Evolutionary conservation across 2,113 vertebrate genomes (phyloP), one percentile per base, ranked within the genome.

Genomic region (Vidua chalybeata): DNA sequence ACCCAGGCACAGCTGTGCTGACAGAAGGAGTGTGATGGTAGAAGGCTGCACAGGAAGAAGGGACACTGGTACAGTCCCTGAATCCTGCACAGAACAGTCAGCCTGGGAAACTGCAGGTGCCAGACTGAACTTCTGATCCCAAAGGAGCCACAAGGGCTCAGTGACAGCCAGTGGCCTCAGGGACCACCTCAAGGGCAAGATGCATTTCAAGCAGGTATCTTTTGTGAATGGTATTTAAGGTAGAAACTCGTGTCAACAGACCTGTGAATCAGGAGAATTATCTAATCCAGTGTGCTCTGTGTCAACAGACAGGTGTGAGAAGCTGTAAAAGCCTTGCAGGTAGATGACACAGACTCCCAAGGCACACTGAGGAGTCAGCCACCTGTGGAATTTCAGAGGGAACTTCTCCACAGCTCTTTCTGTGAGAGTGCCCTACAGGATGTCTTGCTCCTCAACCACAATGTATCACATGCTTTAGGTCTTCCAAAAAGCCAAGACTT

Each of bases 11-110:
- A 51, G 58, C 33, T 7, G 3, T 30, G 15, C 8, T 15, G 55
- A 18, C 41, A 33, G 23, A 41, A 63, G 24, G 1, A 27, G 3
- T 15, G 51, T 3, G 22, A 30, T n/a, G n/a, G n/a, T 52, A 59
- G 48, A 63, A 31, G 39, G 43, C 43, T 62, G 37, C 28, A 26
- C 4, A 37, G n/a, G 46, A 63, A 43, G 41, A 71, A 87, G 51
- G 16, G 62, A 35, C 58, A 49, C 5, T 0, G 0, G 23, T 9
- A 18, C n/a, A 21, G 37, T 2, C 41, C 45, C 58, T 5, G 2
- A 61, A 16, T 13, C 52, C 37, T 48, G 72, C 49, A 37, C 20
- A 49, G 37, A 13, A 18, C 10, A 2, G 48, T 45, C 54, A 76
- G 2, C 31, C 28, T 37, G 19, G 48, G 71, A 58, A 62, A 46